Base-by-base conservation (phyloP, 2,113 vertebrate genomes). In the Rhizomys pruinosus region DNA sequence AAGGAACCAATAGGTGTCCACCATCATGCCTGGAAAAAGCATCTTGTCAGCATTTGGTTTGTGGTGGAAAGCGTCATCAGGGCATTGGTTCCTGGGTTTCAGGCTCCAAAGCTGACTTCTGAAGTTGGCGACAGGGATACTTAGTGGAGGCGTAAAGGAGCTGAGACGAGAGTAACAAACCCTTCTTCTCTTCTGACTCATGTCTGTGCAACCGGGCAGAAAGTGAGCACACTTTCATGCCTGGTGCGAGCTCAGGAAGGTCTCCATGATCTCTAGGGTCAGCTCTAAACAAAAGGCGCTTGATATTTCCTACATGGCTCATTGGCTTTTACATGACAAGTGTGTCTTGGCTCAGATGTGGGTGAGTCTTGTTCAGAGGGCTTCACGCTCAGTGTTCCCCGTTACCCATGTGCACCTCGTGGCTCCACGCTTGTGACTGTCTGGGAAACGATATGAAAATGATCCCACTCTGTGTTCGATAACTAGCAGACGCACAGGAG, bases 401-500 rank as follows among this genome's bases (percentile, higher is more conserved):
- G 42, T 44, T 76, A 7, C 96, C n/a, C 86, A 90, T 64, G 42
- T 94, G 87, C 61, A 84, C 77, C 23, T 2, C 88, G 96, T 93
- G 96, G 94, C 95, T 80, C 90, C 52, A 34, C 64, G 78, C 86
- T 89, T 87, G 78, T 61, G 95, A 87, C 90, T 97, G 92, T 90
- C 90, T 95, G 95, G 55, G 76, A 89, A 91, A 76, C 69, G 77
- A 93, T 87, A 88, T 69, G n/a, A 88, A 81, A n/a, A 64, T 71
- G 73, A 92, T 76, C 79, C 85, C 37, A 66, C 29, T 29, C 89
- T 42, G 95, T 82, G 91, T 91, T 96, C 52, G 39, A 94, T 73
- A 94, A 92, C 84, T 97, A 94, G 79, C 59, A 93, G 96, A 92
- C 79, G 86, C 88, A 78, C 92, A 91, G 92, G 94, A 57, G 17